Conservation (phyloP, 64 coral and sea anemone genomes). For the Porites australiensis region DNA sequence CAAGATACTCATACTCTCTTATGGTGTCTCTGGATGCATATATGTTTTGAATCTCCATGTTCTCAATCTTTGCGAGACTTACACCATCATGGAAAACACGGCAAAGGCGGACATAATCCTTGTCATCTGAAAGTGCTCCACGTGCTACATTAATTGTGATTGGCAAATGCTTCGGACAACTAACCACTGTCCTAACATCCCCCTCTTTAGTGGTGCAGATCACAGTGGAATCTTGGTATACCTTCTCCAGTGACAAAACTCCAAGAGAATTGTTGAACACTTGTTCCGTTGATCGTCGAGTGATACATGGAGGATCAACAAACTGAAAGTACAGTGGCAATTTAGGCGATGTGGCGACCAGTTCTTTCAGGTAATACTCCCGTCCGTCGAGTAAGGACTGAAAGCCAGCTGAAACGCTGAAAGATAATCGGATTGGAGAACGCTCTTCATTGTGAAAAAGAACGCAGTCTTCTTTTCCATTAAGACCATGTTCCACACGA, state of each 20-base stretch:
- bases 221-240: conserved; percentile 75
- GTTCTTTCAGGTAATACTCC: conserved; percentile 93
- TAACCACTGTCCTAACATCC: conserved; percentile 71
- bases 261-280: conserved; percentile 85
- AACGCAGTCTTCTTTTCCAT: conserved; percentile 67
- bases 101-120: conserved; percentile 87
- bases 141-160: conserved; percentile 75
- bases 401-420: conserved; percentile 79
- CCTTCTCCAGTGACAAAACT: conserved; percentile 66
- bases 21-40: conserved; percentile 91
- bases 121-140: conserved; percentile 82
- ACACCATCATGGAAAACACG: conserved; percentile 87
- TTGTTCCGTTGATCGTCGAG: conserved; percentile 47
- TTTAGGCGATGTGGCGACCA: conserved; percentile 34
- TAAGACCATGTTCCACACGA: conserved; percentile 37
- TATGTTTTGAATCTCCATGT: conserved; percentile 86
- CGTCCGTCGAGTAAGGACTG: conserved; percentile 83
- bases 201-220: conserved; percentile 86
- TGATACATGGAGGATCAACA: conserved; percentile 59
- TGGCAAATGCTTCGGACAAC: conserved; percentile 75
- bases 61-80: conserved; percentile 82
- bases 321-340: conserved; percentile 87
- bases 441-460: conserved; percentile 83
- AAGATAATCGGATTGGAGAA: conserved; percentile 55
- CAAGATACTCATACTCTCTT: conserved; percentile 74